Conservation (phyloP, 2,888 invertebrate species). For the Vesta saturnalis region DNA sequence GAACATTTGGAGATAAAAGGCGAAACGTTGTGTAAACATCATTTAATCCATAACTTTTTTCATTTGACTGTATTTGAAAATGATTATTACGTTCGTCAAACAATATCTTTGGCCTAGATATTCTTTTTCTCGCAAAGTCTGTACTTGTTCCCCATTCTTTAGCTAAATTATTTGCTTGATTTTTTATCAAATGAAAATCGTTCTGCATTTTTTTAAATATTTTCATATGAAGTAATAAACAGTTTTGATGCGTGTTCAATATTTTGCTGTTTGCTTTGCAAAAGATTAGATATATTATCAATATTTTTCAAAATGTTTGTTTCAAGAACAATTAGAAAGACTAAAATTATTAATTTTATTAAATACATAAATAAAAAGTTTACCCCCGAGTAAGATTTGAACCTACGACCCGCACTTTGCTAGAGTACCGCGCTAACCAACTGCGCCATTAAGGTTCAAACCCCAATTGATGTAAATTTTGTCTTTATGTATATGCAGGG, state of each 20-base stretch:
- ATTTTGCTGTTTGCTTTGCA: constrained; percentile 12
- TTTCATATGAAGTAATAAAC: constrained; percentile 15
- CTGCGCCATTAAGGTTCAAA: too few relatives aligned
- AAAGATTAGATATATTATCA: neutral
- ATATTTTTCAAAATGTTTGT: constrained; percentile 5
- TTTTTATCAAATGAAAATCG: constrained; percentile 26
- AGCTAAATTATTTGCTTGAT: constrained; percentile 26
- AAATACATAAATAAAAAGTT: too few relatives aligned
- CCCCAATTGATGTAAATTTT: too few relatives aligned
- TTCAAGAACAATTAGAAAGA: too few relatives aligned
- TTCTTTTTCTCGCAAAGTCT: constrained; percentile 22
- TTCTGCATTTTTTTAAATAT: constrained; percentile 22
- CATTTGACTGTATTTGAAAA: constrained; percentile 24
- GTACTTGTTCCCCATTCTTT: constrained; percentile 20
- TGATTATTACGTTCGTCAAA: constrained; percentile 28
- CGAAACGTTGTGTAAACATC: neutral
- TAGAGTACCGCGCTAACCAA: too few relatives aligned
- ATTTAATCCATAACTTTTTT: neutral
- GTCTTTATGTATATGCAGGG: too few relatives aligned
- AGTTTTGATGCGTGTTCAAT: neutral
- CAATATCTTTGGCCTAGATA: constrained; percentile 23
- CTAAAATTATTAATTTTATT: too few relatives aligned
- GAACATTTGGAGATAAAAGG: constrained; percentile 6
- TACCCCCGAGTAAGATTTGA: too few relatives aligned
- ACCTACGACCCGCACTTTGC: too few relatives aligned